Conservation (phyloP, 2,113 vertebrate genomes). For the Tragelaphus buxtoni region DNA sequence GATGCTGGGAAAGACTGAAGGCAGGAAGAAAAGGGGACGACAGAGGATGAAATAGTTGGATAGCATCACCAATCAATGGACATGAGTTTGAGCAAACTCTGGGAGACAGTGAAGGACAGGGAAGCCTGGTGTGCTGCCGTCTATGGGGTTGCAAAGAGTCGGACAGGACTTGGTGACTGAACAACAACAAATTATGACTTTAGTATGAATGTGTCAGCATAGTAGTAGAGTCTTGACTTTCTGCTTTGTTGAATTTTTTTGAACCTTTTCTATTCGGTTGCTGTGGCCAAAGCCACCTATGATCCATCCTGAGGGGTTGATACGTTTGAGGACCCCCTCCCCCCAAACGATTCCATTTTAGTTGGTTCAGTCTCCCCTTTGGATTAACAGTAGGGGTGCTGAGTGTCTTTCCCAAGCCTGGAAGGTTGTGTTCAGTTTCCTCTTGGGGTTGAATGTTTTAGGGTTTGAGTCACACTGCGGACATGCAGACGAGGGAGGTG, state of each 20-base stretch:
- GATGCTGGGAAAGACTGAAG: neutral
- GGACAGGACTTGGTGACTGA: neutral
- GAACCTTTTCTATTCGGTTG: neutral
- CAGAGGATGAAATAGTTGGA: neutral
- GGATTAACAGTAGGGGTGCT: neutral
- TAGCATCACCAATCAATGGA: neutral
- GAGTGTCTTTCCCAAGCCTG: no score
- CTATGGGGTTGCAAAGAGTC: neutral
- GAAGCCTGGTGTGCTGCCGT: neutral
- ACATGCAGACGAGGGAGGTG: conserved; percentile 88
- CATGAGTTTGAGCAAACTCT: neutral
- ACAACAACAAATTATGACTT: neutral
- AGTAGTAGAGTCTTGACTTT: neutral
- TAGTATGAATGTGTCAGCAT: neutral
- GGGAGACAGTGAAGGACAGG: neutral
- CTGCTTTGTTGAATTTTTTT: neutral
- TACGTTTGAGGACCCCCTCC: neutral
- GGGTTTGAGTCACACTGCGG: conserved; percentile 90
- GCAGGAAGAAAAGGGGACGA: neutral
- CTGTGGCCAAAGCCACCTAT: neutral
- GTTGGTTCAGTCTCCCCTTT: neutral
- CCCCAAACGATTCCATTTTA: neutral
- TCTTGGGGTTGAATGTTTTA: conserved; percentile 63
- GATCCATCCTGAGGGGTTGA: neutral
- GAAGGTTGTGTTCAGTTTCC: neutral